Conservation (phyloP, 2,888 invertebrate genomes). For the Chrysolina haemoptera region DNA sequence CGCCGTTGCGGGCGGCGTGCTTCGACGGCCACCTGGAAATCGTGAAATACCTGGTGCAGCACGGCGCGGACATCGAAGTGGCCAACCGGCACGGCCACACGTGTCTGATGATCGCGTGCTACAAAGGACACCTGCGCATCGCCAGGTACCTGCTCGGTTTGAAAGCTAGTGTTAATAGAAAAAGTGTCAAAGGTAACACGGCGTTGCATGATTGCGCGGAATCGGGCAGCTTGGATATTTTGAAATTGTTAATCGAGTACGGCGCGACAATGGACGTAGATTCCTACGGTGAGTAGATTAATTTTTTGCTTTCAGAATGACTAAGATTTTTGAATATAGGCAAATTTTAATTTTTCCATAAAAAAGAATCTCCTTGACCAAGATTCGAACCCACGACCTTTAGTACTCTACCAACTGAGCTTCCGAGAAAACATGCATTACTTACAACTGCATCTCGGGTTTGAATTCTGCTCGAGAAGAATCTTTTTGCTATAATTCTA, state of each 20-base stretch:
- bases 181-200: constrained; percentile 94
- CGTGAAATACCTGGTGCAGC: constrained; percentile 91
- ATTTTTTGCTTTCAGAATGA: neutral
- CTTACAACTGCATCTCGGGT: too few relatives aligned
- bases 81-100: constrained; percentile 89
- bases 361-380: too few relatives aligned
- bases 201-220: constrained; percentile 99
- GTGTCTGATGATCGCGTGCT: constrained; percentile 98
- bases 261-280: constrained; percentile 96
- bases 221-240: constrained; percentile 92
- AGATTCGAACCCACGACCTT: too few relatives aligned
- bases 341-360: too few relatives aligned
- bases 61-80: constrained; percentile 92
- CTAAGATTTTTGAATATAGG: too few relatives aligned
- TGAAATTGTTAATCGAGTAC: constrained; percentile 88
- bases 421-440: too few relatives aligned
- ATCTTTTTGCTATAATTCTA: too few relatives aligned
- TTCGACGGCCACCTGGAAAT: constrained; percentile 97
- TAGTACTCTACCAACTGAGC: too few relatives aligned
- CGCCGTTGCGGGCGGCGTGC: constrained; percentile 94
- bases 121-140: constrained; percentile 93
- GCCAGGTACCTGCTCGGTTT: constrained; percentile 89
- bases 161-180: constrained; percentile 93
- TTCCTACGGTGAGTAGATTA: constrained; percentile 82
- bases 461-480: too few relatives aligned